phyloP scores from a whole-genome alignment of 2,797 vertebrate genomes.

The Passerculus sandwichensis region DNA sequence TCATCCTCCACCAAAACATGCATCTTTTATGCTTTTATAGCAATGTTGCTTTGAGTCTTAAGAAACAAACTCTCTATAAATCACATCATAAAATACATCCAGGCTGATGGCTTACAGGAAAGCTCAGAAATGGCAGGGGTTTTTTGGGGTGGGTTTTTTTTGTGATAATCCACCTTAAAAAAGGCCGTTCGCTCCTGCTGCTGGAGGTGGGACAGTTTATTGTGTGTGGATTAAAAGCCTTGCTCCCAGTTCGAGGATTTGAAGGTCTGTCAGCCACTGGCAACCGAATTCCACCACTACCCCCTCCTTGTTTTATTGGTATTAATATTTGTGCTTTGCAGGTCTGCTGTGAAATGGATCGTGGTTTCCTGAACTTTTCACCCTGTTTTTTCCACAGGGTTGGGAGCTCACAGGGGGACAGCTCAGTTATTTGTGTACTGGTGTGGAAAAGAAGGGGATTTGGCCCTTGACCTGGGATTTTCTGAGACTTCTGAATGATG shows the following conservation, averaged over 20 bases:
- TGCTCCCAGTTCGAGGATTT: neutral
- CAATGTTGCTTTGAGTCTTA: conserved; percentile 29
- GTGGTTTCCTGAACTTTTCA: conserved; percentile 48
- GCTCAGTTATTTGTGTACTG: neutral
- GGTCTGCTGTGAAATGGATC: neutral
- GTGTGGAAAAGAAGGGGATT: neutral
- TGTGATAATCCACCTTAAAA: neutral
- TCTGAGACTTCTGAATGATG: neutral
- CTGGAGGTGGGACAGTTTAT: neutral
- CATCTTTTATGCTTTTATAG: conserved; percentile 45
- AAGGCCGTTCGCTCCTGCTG: neutral
- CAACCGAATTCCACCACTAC: neutral
- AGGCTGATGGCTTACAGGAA: conserved; percentile 35
- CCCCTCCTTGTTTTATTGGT: neutral
- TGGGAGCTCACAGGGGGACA: neutral
- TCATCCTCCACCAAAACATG: neutral
- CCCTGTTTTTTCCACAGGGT: neutral
- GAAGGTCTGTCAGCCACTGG: neutral
- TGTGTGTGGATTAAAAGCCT: conserved; percentile 13
- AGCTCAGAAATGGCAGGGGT: neutral
- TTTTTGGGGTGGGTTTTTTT: neutral
- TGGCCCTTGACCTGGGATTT: neutral
- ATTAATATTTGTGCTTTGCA: conserved; percentile 30
- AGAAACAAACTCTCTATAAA: conserved; percentile 60
- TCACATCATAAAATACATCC: conserved; percentile 59